A percentile compares a stretch with the other conserved stretches of the same genome.
Evolutionary conservation across 2,888 invertebrate species (phyloP).

Genomic region (Tenthredo mesomela): DNA sequence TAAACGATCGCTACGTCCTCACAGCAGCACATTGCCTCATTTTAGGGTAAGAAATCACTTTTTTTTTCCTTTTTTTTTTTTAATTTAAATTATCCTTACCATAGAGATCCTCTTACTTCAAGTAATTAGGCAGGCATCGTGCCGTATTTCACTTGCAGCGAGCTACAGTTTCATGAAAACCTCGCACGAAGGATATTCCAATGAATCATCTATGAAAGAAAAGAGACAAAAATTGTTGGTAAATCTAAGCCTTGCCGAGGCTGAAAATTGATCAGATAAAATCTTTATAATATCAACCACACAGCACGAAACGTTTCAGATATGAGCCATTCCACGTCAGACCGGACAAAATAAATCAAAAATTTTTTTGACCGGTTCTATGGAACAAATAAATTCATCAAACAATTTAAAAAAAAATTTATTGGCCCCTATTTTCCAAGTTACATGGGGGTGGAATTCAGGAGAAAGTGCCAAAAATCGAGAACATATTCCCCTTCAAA

Average conservation of each 20-base stretch:
- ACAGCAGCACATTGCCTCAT: constrained; percentile 74
- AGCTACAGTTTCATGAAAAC: neutral
- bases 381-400: too few species aligned
- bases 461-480: too few species aligned
- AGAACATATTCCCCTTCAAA: too few species aligned
- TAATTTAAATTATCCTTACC: neutral
- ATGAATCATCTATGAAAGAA: neutral
- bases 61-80: neutral
- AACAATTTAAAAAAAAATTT: too few species aligned
- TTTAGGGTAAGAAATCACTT: constrained; percentile 64
- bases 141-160: neutral
- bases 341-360: too few species aligned
- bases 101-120: neutral
- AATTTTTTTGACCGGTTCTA: too few species aligned
- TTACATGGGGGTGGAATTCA: too few species aligned
- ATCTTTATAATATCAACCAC: neutral
- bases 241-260: neutral
- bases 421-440: too few species aligned
- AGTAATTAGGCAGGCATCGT: constrained; percentile 15
- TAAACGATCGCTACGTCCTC: constrained; percentile 72
- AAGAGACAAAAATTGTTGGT: neutral
- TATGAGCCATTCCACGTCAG: too few species aligned
- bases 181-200: neutral
- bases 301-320: too few species aligned
- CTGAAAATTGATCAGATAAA: neutral